Evolutionary conservation across 2,113 vertebrate genomes (phyloP).

Genomic region (Prunella fulvescens): DNA sequence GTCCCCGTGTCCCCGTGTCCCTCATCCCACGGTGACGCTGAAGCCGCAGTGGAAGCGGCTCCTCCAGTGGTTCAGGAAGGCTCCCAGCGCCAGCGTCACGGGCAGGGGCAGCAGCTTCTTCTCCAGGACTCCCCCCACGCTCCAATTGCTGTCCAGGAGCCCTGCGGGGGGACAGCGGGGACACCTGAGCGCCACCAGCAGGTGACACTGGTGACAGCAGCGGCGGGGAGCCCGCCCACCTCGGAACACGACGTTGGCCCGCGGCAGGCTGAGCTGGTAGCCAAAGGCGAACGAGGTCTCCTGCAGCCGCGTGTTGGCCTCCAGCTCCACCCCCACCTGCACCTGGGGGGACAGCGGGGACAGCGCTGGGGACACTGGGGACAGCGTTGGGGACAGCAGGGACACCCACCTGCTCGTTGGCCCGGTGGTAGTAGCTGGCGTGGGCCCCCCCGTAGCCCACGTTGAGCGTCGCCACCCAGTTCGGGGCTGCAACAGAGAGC

Average conservation of each 20-base stretch:
- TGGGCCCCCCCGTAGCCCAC: no score
- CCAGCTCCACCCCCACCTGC: conserved; percentile 95
- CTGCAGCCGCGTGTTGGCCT: conserved; percentile 92
- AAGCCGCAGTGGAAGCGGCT: conserved; percentile 94
- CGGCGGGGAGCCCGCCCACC: conserved; percentile 64
- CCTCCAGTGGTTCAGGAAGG: conserved; percentile 92
- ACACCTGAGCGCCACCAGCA: fast-evolving
- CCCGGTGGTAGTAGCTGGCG: no score
- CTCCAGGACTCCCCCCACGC: conserved; percentile 91
- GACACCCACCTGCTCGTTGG: no score
- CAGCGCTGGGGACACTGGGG: fast-evolving
- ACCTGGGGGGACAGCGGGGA: conserved; percentile 68
- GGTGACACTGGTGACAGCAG: fast-evolving
- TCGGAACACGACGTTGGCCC: conserved; percentile 90
- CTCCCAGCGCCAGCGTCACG: conserved; percentile 89
- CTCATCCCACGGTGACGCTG: conserved; percentile 89
- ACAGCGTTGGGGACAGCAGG: no score
- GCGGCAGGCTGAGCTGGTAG: conserved; percentile 90
- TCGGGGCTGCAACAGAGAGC: no score
- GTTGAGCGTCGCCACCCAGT: no score
- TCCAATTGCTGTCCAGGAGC: conserved; percentile 93
- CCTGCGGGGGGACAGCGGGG: conserved; percentile 59
- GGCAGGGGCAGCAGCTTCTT: conserved; percentile 90
- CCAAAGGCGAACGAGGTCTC: conserved; percentile 94
- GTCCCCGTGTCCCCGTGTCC: no score